phyloP scores from a whole-genome alignment of 1,140 invertebrate species.

The Meloidogyne chitwoodi region DNA sequence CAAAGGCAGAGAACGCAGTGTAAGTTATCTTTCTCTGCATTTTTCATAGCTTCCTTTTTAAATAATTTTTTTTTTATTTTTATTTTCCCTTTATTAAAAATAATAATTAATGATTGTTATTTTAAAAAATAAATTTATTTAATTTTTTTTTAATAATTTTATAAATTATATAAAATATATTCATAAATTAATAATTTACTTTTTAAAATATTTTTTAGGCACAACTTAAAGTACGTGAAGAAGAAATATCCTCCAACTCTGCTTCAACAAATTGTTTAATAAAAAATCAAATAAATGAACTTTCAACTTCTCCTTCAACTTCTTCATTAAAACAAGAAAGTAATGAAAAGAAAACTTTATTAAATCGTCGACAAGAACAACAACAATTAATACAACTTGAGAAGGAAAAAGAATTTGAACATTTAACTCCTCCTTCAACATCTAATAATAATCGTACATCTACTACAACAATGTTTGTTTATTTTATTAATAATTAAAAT shows the following conservation, averaged over 20 bases:
- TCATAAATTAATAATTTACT: too few species aligned
- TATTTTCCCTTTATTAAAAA: too few species aligned
- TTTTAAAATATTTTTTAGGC: background rate
- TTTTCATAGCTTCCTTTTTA: too few species aligned
- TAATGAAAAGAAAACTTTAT: background rate
- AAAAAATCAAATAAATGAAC: too few species aligned
- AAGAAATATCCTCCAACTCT: background rate
- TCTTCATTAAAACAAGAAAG: background rate
- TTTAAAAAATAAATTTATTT: too few species aligned
- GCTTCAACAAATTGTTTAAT: too few species aligned
- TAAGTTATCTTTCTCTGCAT: too few species aligned
- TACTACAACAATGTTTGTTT: background rate
- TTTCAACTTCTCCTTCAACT: background rate
- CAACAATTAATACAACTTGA: background rate
- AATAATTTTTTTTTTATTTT: too few species aligned
- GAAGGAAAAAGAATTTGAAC: constrained; percentile 13
- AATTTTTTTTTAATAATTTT: too few species aligned
- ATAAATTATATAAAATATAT: too few species aligned
- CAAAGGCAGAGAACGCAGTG: too few species aligned
- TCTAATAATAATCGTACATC: background rate
- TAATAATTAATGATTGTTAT: too few species aligned
- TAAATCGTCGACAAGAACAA: background rate
- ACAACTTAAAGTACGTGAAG: background rate
- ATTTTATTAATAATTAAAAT: background rate
- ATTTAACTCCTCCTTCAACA: background rate